phyloP scores from a whole-genome alignment of 2,113 vertebrate species.

The Scortum barcoo region DNA sequence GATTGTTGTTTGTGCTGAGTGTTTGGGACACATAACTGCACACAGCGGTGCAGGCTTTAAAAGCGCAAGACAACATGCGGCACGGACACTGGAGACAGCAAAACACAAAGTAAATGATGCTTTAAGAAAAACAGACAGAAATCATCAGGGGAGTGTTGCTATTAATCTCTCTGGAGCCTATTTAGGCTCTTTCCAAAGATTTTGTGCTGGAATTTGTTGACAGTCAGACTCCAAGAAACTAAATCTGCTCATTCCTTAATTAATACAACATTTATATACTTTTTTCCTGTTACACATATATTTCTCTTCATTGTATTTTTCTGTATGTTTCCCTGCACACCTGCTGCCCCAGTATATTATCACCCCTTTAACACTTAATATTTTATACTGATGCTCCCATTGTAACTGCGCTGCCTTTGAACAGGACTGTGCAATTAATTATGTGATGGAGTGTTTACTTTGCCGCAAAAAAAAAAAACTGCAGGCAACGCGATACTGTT shows the following conservation, averaged over 20 bases:
- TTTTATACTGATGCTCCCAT: background rate
- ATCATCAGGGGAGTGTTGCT: conserved; percentile 21
- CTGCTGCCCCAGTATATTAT: background rate
- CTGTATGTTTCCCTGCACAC: background rate
- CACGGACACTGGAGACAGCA: conserved; percentile 19
- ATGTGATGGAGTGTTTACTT: background rate
- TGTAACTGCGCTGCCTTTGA: conserved; percentile 1
- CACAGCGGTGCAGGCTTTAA: conserved; percentile 19
- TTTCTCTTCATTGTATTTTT: background rate
- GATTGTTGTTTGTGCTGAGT: conserved; percentile 55
- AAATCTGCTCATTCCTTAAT: background rate
- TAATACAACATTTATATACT: background rate
- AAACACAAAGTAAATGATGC: conserved; percentile 25
- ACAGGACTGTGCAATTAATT: background rate
- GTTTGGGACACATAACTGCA: conserved; percentile 2
- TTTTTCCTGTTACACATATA: background rate
- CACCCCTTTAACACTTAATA: background rate
- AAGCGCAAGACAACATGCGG: conserved; percentile 10
- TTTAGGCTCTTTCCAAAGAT: conserved; percentile 36
- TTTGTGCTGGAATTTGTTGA: conserved; percentile 6
- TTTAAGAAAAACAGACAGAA: conserved; percentile 23
- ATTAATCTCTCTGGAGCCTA: conserved; percentile 50
- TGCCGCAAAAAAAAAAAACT: conserved; percentile 2
- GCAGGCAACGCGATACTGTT: conserved; percentile 1
- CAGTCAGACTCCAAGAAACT: conserved; percentile 9